phyloP scores from a whole-genome alignment of 2,113 vertebrate genomes.

The Macaca nemestrina region DNA sequence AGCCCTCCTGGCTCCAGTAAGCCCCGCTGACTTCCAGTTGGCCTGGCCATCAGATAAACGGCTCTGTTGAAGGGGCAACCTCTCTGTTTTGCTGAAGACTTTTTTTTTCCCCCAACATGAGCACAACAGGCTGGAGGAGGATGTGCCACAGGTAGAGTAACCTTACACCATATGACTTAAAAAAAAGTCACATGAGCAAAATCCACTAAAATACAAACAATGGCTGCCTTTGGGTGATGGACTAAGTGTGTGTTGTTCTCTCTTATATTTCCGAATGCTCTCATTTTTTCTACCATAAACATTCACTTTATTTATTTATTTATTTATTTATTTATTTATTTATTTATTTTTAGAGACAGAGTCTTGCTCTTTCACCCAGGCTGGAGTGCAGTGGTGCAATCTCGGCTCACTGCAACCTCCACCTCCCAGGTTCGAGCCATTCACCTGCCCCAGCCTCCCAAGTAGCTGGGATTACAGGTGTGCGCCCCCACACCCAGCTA shows the following conservation, averaged over 20 bases:
- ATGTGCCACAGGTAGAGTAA: accelerated
- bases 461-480: no score
- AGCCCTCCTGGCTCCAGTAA: background rate
- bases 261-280: background rate
- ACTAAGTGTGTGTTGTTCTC: background rate
- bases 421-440: no score
- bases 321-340: no score
- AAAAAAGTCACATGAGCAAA: background rate
- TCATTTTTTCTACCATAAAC: background rate
- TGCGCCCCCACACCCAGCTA: no score
- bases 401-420: no score
- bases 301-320: no score
- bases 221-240: background rate
- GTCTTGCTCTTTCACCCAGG: no score
- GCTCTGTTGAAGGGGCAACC: background rate
- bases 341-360: no score
- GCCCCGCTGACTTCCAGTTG: background rate
- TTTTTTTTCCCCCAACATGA: background rate
- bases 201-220: accelerated
- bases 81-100: background rate
- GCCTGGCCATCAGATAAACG: background rate
- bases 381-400: no score
- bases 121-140: background rate
- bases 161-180: background rate
- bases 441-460: no score